Evolutionary conservation across 1,140 invertebrate genomes (phyloP), one percentile per base, ranked within the genome.

Genomic region (Drosophila prosaltans): DNA sequence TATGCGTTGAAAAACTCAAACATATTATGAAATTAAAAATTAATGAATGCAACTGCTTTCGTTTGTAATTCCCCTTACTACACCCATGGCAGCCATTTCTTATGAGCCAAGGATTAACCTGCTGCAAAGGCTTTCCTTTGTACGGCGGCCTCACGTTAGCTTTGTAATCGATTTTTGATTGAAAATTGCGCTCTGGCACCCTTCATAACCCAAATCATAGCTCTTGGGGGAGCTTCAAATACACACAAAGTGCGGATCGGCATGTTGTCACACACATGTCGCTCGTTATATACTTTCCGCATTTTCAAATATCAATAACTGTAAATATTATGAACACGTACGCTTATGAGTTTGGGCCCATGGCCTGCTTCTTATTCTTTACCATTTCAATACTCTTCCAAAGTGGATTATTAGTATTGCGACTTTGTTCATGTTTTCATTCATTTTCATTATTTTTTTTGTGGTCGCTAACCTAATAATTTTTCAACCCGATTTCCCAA

Each of bases 271-370:
- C 85, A 89, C 90, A 91, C 82, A 91, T 91, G 90, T 91, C 88
- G 83, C 84, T 84, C 72, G 86, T 90, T 91, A 91, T 88, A 91
- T 90, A 91, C 90, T 91, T 91, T 91, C 90, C 90, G 90, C 90
- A 85, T 91, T 91, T 91, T 91, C 90, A 91, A 91, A 91, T 91
- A 91, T 91, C 90, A 91, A 91, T 91, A 91, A 91, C 90, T 85
- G 86, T 90, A 91, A 91, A 91, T 91, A 91, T 91, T 91, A 91
- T 91, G 90, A 91, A 91, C 90, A 91, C 90, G 90, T 90, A 86
- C 86, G 72, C 79, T 89, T 89, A 89, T 89, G 69, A 78, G 84
- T 80, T 89, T 89, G 84, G 77, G 76, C 66, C 28, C 28, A 59
- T 36, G 58, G 58, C 70, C 80, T 83, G 62, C 67, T 69, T 66